phyloP scores from a whole-genome alignment of 1,140 invertebrate genomes.

The Neodiprion pinetum region DNA sequence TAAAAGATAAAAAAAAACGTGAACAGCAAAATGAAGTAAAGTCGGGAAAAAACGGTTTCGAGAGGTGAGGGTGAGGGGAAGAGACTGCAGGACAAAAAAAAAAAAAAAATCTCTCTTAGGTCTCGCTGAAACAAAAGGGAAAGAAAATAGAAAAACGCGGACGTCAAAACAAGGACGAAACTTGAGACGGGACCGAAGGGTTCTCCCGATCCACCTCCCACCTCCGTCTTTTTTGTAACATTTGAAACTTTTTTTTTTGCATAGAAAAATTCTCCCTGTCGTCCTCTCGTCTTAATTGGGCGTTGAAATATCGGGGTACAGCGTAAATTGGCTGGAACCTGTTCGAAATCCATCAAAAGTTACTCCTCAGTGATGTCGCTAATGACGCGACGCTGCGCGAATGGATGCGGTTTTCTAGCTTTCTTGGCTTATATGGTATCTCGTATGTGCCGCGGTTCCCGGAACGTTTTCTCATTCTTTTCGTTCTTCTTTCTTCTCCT shows the following conservation, averaged over 20 bases:
- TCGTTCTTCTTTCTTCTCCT: neutral
- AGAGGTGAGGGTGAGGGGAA: too few species aligned
- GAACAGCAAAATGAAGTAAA: neutral
- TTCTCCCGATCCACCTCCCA: neutral
- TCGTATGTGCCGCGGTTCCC: neutral
- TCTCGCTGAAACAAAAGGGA: too few species aligned
- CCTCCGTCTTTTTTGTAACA: neutral
- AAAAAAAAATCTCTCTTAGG: neutral
- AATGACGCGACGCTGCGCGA: neutral
- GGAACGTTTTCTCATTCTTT: neutral
- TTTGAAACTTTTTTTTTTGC: neutral
- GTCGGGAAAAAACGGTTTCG: too few species aligned
- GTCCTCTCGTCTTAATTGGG: neutral
- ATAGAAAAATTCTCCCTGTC: neutral
- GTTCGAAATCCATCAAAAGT: conserved; percentile 2
- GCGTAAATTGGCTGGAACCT: neutral
- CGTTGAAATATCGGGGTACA: conserved; percentile 1
- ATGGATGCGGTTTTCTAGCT: neutral
- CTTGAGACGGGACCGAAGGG: neutral
- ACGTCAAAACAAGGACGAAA: neutral
- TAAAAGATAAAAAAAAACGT: neutral
- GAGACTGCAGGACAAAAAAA: neutral
- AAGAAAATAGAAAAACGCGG: neutral
- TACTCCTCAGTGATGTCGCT: neutral
- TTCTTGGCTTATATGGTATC: neutral